Evolutionary conservation across 2,888 invertebrate species (phyloP).

Genomic region (Onthophagus sagittarius): DNA sequence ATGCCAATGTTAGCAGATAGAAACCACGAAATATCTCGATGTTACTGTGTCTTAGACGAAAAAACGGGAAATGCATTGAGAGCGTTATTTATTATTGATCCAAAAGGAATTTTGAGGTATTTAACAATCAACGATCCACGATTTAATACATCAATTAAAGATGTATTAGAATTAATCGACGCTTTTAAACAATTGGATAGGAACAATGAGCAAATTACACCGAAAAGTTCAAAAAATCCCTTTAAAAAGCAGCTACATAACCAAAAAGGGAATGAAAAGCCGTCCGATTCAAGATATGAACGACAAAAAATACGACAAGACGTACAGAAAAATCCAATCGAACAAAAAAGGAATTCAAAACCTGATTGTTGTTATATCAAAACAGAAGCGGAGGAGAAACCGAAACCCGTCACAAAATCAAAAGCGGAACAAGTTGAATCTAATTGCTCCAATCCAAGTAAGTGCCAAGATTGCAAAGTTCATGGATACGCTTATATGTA

Average conservation of each 20-base stretch:
- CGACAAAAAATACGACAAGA: not conserved
- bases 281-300: not conserved
- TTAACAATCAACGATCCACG: constrained; percentile 94
- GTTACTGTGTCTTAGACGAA: constrained; percentile 86
- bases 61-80: constrained; percentile 87
- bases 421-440: too few relatives aligned
- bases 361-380: too few relatives aligned
- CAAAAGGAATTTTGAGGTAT: constrained; percentile 78
- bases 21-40: constrained; percentile 73
- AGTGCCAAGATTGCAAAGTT: too few relatives aligned
- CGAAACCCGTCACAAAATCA: too few relatives aligned
- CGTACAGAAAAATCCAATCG: too few relatives aligned
- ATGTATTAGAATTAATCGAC: constrained; percentile 85
- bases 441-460: too few relatives aligned
- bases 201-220: constrained; percentile 62
- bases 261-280: not conserved
- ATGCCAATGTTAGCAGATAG: constrained; percentile 93
- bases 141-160: constrained; percentile 87
- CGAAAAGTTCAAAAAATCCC: not conserved
- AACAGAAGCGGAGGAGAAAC: too few relatives aligned
- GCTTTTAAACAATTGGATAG: constrained; percentile 93
- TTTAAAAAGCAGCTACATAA: not conserved
- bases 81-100: constrained; percentile 90
- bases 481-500: too few relatives aligned
- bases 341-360: too few relatives aligned